Evolutionary conservation across 1,140 invertebrate genomes (phyloP), one percentile per base, ranked within the genome.

Genomic region (Bicyclus anynana): DNA sequence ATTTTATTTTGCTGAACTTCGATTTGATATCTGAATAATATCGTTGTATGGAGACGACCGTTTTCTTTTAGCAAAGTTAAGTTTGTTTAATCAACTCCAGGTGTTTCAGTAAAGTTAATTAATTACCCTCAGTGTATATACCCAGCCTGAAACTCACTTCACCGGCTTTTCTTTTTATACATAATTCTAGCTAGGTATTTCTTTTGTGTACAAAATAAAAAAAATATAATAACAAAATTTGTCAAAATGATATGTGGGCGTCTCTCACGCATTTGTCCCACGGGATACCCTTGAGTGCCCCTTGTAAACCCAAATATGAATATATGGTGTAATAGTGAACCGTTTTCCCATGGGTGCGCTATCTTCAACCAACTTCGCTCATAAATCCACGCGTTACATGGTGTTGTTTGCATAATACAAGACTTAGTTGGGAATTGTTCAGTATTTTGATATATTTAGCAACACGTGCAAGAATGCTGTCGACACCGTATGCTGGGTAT

Each of bases 371-470:
- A 85, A 83, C 77, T 83, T 83, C 66, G 62, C 77, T 76, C 82
- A 85, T 85, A 85, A 83, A 85, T 85, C 80, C 74, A 78, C 72
- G 78, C 78, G 77, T 81, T 83, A 81, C 77, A 78, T 83, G 75
- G 83, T 85, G 78, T 76, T 77, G 78, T 85, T 85, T 85, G 82
- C 82, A 85, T 85, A 85, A 85, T 85, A 85, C 75, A 83, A 77
- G 82, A 83, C 78, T 83, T 81, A 81, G 78, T 71, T 23, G 2
- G 7, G 82, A 72, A 80, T 81, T 83, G 82, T 85, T 81, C 59
- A 54, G 50, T 54, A 80, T 73, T 77, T 82, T 81, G 78, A 81
- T 80, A 77, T 69, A 62, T 44, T 5, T 38, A 17, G 60, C 57
- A 68, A 65, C 67, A 69, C 56, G 59, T 69, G 67, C 59, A 53